Evolutionary conservation across 2,888 invertebrate genomes (phyloP).

Genomic region (Morinoia aosen): DNA sequence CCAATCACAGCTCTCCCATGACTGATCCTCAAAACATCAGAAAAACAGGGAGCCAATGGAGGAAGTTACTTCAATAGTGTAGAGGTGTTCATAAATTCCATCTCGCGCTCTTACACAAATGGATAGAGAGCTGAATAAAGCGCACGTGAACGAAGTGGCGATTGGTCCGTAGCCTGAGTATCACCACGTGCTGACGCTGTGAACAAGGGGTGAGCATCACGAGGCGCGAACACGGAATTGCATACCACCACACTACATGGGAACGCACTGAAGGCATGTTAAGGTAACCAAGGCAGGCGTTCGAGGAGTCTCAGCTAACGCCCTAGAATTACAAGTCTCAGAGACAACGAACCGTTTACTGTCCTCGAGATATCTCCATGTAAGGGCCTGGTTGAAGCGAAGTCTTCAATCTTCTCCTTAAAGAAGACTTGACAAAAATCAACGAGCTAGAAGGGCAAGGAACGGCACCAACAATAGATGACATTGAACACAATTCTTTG

Average conservation of each 20-base stretch:
- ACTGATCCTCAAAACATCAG: background rate
- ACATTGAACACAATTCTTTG: background rate
- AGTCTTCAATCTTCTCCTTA: background rate
- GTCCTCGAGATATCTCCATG: background rate
- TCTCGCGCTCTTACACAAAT: background rate
- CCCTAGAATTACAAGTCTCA: background rate
- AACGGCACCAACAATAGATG: background rate
- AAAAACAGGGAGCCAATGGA: conserved; percentile 26
- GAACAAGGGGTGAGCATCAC: background rate
- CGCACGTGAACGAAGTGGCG: background rate
- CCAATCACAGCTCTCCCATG: background rate
- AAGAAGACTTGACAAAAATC: background rate
- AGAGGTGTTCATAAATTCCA: background rate
- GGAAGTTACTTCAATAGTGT: background rate
- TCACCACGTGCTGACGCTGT: background rate
- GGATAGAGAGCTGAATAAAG: background rate
- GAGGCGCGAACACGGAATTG: background rate
- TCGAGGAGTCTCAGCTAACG: background rate
- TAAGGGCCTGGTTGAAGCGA: background rate
- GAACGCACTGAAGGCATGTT: background rate
- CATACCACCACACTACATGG: background rate
- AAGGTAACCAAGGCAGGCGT: background rate
- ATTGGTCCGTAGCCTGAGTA: background rate
- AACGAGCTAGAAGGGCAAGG: background rate
- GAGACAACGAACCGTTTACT: conserved; percentile 6